Evolutionary conservation across 2,113 vertebrate genomes (phyloP), one percentile per base, ranked within the genome.

Genomic region (Fregetta grallaria): DNA sequence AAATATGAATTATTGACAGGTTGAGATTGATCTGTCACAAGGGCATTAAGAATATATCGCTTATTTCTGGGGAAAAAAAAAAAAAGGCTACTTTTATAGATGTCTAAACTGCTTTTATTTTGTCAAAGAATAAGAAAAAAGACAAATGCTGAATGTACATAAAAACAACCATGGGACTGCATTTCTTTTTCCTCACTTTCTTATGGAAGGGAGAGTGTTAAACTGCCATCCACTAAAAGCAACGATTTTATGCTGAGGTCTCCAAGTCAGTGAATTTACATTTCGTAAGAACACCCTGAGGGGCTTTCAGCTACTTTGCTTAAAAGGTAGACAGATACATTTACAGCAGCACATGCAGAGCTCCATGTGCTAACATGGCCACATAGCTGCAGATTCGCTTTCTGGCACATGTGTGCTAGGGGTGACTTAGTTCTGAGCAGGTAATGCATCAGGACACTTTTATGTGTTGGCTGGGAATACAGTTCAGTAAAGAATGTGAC

Each of bases 211-310:
- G 87, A 95, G 50, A 91, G 94, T 84, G 95, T 97, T 98, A 98
- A 97, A 76, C 68, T 84, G 40, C 49, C 82, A 95, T 68, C 40
- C 86, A 53, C 67, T 79, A 94, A 97, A 97, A 96, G 94, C 72
- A 55, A n/a, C 0, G 26, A 86, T 96, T 98, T 97, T 95, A 95
- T 96, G 81, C 96, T 88, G 94, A 98, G 80, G 90, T 97, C 87
- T 98, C 96, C 72, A 92, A 93, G 86, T 96, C 95, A 93, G 93
- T 76, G 85, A 97, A 98, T 97, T 98, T 97, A 96, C 94, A 97
- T 97, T 97, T 98, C 45, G 47, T 94, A 96, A 97, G 96, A 98
- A 97, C 65, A 92, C 90, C 96, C 97, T 80, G 45, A 96, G 94
- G 97, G 86, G 85, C 77, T 97, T 97, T 96, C 86, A 95, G 91